Base-by-base conservation (phyloP, 1,140 invertebrate species). In the Heliconius himera region DNA sequence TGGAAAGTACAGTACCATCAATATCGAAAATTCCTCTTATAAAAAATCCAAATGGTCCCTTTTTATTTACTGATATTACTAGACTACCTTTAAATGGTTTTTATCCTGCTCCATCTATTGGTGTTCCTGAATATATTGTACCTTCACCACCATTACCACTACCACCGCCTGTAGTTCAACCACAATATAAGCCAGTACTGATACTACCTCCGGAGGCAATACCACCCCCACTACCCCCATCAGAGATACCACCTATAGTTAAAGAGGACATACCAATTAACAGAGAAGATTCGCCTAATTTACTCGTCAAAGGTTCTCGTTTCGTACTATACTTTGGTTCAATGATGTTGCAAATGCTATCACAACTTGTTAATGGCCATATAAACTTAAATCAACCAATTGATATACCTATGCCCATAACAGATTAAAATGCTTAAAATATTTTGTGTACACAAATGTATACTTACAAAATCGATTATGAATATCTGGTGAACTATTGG, bases 301-400 rank as follows among this genome's bases (percentile, higher is more conserved):
- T 87, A 20, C 81, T 89, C 16, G 81, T 85, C 11, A 85, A 85
- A 78, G 86, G 88, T 20, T 88, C 88, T 29, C 81, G 84, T 73
- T 85, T 89, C 60, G 83, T 87, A 70, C 72, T 89, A 60, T 87
- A 87, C 66, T 82, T 89, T 72, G 85, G 86, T 66, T 87, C 88
- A 2, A 84, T 86, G 74, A 85, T 88, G 80, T 79, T 88, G 54
- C 83, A 82, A 74, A 84, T 86, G 80, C 38, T 87, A 66, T 84
- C 85, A 71, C 78, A 83, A 51, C 85, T 87, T 18, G 77, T 84
- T 20, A 83, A 82, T 51, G 85, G 83, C 1, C 73, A 73, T n/a
- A 71, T 76, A 51, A 76, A 81, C 76, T 36, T 75, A 46, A 77
- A 66, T 75, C 73, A 77, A 46, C 73, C 81, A 22, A 60, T 84